Percentiles rank a stretch among this genome's conserved stretches.
Conservation (phyloP, 2,888 invertebrate species). For the Lasioglossum marginatum region DNA sequence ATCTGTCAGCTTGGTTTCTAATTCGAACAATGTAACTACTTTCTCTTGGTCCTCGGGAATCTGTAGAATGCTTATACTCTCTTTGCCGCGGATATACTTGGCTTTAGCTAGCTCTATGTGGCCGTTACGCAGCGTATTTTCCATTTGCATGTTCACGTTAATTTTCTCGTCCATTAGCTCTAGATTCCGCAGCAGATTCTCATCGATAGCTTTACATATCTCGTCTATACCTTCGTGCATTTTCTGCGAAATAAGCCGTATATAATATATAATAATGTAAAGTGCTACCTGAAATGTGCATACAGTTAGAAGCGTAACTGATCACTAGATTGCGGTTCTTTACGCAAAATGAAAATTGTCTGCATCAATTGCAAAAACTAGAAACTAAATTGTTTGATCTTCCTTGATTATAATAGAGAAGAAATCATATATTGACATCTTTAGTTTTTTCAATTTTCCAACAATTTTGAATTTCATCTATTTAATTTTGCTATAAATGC, state of each 20-base stretch:
- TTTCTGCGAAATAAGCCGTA: conserved; percentile 15
- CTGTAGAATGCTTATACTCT: conserved; percentile 89
- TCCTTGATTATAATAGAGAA: no score
- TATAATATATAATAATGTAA: neutral
- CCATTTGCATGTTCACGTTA: conserved; percentile 88
- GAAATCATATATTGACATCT: no score
- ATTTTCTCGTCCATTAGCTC: conserved; percentile 91
- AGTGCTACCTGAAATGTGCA: conserved; percentile 14
- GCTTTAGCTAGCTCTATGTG: conserved; percentile 91
- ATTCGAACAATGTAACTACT: conserved; percentile 77
- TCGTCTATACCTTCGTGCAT: conserved; percentile 80
- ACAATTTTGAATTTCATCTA: no score
- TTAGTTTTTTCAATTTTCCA: no score
- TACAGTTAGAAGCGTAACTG: no score
- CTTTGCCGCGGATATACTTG: conserved; percentile 92
- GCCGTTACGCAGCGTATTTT: conserved; percentile 89
- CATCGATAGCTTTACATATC: conserved; percentile 88
- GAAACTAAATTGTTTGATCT: no score
- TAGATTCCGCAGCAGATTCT: conserved; percentile 89
- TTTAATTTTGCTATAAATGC: no score
- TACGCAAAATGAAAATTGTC: no score
- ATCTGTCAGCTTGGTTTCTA: conserved; percentile 77
- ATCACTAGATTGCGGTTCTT: no score
- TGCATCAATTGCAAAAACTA: no score
- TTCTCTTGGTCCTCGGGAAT: conserved; percentile 87